These are phyloP conservation scores for Poecilus cupreus DNA, from an alignment of 2,888 invertebrate species.

Conservation along the genomic window DNA sequence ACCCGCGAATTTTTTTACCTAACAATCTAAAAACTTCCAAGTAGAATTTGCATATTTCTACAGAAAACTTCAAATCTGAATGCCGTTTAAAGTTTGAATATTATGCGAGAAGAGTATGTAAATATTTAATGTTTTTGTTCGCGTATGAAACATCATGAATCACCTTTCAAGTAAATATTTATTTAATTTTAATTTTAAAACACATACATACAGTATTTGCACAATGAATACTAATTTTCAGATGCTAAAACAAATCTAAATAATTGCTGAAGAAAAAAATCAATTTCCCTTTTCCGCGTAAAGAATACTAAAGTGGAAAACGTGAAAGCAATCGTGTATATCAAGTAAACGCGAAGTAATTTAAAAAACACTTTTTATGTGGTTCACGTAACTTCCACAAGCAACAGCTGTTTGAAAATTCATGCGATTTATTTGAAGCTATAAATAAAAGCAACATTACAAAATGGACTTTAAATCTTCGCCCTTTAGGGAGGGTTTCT, in stretches of 20 bases:
- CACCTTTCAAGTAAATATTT: neutral
- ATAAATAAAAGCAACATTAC: neutral
- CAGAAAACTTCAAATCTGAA: too few species aligned
- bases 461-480: neutral
- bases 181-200: neutral
- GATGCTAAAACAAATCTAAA: neutral
- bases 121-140: neutral
- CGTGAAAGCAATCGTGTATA: too few species aligned
- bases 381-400: neutral
- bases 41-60: too few species aligned
- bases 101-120: neutral
- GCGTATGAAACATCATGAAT: neutral
- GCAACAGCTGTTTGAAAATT: neutral
- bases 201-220: neutral
- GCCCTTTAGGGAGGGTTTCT: too few species aligned
- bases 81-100: too few species aligned
- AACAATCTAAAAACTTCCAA: neutral
- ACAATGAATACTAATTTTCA: neutral
- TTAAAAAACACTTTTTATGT: neutral
- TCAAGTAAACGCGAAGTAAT: neutral
- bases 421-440: neutral
- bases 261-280: too few species aligned
- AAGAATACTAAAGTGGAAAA: too few species aligned
- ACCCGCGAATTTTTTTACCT: neutral
- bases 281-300: too few species aligned